Conservation (phyloP, 2,797 vertebrate species). For the Parauchenoglanis ngamensis region DNA sequence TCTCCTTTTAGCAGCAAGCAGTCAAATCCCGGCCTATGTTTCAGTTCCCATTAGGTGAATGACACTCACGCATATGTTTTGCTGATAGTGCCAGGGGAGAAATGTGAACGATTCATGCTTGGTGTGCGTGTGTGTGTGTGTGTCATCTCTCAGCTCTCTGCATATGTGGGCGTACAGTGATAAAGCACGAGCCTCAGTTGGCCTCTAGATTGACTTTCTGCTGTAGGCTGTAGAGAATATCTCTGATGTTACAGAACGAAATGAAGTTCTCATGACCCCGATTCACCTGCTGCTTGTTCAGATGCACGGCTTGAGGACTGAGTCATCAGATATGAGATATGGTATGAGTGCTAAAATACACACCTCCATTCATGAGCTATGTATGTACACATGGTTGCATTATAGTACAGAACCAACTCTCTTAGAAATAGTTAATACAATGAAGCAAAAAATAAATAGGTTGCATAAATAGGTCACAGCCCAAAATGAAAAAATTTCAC, state of each 20-base stretch:
- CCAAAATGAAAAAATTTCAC: neutral
- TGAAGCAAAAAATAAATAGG: neutral
- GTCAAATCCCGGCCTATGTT: constrained; percentile 56
- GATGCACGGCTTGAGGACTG: constrained; percentile 42
- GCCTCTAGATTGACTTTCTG: constrained; percentile 53
- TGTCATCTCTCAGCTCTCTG: constrained; percentile 26
- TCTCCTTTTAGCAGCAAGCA: constrained; percentile 48
- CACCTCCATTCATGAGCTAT: neutral
- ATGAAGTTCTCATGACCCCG: constrained; percentile 57
- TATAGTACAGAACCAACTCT: neutral
- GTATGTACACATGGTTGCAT: neutral
- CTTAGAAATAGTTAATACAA: neutral
- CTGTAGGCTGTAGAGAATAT: constrained; percentile 60
- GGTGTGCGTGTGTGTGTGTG: constrained; percentile 26
- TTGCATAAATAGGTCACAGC: neutral
- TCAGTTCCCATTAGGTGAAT: constrained; percentile 61
- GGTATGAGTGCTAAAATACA: neutral
- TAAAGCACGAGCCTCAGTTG: constrained; percentile 44
- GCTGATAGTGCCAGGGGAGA: constrained; percentile 57
- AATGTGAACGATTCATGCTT: constrained; percentile 59
- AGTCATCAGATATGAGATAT: constrained; percentile 5
- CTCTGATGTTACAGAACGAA: constrained; percentile 52
- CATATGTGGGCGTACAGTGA: constrained; percentile 39
- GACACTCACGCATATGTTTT: constrained; percentile 61
- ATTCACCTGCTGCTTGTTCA: constrained; percentile 55